phyloP scores from a whole-genome alignment of 2,888 invertebrate genomes.

The Empis stercorea region DNA sequence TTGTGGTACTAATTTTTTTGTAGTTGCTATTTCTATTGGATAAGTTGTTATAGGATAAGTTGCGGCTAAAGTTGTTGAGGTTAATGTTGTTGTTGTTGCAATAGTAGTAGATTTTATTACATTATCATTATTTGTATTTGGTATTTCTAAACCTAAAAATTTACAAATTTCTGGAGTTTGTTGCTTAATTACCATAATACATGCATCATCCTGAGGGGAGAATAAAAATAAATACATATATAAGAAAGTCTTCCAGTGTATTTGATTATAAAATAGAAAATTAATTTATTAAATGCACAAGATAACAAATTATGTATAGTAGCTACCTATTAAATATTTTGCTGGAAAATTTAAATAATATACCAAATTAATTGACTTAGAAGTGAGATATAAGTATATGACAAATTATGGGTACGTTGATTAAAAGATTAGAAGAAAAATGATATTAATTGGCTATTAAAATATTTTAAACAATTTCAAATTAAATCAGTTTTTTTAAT shows the following conservation, averaged over 20 bases:
- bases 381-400: too few relatives aligned
- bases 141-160: constrained; percentile 24
- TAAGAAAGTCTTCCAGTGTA: too few relatives aligned
- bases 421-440: too few relatives aligned
- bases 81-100: constrained; percentile 12
- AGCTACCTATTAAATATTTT: too few relatives aligned
- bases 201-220: constrained; percentile 24
- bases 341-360: too few relatives aligned
- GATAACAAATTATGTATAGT: background rate
- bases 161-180: constrained; percentile 30
- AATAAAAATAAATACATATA: constrained; percentile 9
- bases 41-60: background rate
- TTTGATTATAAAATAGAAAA: background rate
- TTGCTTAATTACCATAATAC: constrained; percentile 29
- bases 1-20: background rate
- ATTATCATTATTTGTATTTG: background rate
- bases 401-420: too few relatives aligned
- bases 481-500: too few relatives aligned
- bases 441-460: too few relatives aligned
- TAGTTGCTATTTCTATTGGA: background rate
- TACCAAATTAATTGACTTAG: too few relatives aligned
- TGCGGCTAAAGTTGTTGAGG: background rate
- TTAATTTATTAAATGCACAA: background rate
- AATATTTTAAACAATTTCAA: too few relatives aligned
- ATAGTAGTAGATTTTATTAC: constrained; percentile 8